Conservation (phyloP, 2,888 invertebrate species). For the Frankliniella fusca region DNA sequence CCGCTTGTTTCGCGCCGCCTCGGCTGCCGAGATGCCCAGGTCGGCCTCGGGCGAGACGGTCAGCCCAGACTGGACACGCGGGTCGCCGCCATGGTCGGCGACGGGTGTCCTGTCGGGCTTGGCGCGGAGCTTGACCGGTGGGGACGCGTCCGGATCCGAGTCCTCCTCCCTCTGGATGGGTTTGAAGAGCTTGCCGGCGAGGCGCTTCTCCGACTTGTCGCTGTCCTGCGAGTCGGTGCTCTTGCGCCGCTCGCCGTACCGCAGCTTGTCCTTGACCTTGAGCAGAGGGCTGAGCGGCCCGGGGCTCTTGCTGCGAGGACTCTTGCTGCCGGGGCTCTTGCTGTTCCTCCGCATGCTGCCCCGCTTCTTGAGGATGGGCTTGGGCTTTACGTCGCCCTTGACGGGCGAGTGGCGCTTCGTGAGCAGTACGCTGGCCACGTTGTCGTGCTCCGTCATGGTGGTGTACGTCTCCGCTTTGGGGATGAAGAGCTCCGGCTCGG, state of each 20-base stretch:
- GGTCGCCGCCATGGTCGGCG: constrained; percentile 35
- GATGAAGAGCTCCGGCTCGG: constrained; percentile 32
- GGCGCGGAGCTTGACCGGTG: constrained; percentile 34
- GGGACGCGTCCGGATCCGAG: background rate
- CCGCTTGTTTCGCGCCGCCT: constrained; percentile 45
- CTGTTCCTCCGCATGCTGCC: constrained; percentile 12
- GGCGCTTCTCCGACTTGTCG: constrained; percentile 45
- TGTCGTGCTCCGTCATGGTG: constrained; percentile 29
- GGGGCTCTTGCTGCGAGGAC: constrained; percentile 42
- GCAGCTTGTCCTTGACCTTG: constrained; percentile 28
- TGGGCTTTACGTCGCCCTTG: constrained; percentile 27
- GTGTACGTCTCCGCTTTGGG: constrained; percentile 24
- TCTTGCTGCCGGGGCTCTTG: constrained; percentile 16
- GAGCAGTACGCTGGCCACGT: constrained; percentile 32
- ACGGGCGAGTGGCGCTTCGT: constrained; percentile 29
- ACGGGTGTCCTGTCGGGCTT: constrained; percentile 41
- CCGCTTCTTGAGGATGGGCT: constrained; percentile 33
- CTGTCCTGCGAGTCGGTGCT: constrained; percentile 6
- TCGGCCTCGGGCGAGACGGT: constrained; percentile 45
- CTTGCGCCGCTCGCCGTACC: constrained; percentile 23
- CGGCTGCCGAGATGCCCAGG: constrained; percentile 46
- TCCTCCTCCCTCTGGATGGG: constrained; percentile 31
- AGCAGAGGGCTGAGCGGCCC: constrained; percentile 25
- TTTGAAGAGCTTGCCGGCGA: background rate
- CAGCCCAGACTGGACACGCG: constrained; percentile 28